Percentiles rank a stretch among this genome's conserved stretches.
phyloP scores from a whole-genome alignment of 1,140 invertebrate genomes.

The Diorhabda carinulata region DNA sequence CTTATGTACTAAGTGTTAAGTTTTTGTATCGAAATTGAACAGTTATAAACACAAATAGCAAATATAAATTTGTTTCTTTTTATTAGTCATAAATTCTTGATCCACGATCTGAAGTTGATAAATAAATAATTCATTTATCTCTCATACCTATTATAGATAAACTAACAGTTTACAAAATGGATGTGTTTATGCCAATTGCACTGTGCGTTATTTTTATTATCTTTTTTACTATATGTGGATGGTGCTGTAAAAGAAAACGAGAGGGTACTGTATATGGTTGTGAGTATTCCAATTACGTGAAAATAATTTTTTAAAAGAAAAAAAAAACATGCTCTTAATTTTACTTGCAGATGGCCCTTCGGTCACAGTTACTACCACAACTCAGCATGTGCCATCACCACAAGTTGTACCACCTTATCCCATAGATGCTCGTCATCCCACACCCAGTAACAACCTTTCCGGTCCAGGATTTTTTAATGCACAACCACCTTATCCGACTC shows the following conservation, averaged over 20 bases:
- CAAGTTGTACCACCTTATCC: slow-evolving; percentile 16
- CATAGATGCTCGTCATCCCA: slow-evolving; percentile 14
- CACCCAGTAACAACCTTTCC: background rate
- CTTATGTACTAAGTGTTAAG: no score
- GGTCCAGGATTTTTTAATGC: background rate
- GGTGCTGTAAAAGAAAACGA: slow-evolving; percentile 35
- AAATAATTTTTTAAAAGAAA: background rate
- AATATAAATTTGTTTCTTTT: no score
- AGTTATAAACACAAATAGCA: no score
- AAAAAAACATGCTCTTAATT: background rate
- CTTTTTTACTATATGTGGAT: slow-evolving; percentile 33
- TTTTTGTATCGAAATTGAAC: no score
- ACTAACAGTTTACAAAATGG: slow-evolving; percentile 6
- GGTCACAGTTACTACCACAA: slow-evolving; percentile 10
- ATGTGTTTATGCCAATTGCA: slow-evolving; percentile 17
- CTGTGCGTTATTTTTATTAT: slow-evolving; percentile 27
- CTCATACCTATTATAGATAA: no score
- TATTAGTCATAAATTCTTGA: no score
- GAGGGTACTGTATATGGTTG: slow-evolving; percentile 35
- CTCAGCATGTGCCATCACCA: slow-evolving; percentile 10
- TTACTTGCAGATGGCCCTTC: slow-evolving; percentile 15
- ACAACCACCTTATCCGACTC: no score
- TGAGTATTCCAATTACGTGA: slow-evolving; percentile 21
- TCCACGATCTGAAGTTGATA: no score
- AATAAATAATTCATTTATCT: no score